Evolutionary conservation across 2,888 invertebrate species (phyloP).

Genomic region (Campopleginae sp.): DNA sequence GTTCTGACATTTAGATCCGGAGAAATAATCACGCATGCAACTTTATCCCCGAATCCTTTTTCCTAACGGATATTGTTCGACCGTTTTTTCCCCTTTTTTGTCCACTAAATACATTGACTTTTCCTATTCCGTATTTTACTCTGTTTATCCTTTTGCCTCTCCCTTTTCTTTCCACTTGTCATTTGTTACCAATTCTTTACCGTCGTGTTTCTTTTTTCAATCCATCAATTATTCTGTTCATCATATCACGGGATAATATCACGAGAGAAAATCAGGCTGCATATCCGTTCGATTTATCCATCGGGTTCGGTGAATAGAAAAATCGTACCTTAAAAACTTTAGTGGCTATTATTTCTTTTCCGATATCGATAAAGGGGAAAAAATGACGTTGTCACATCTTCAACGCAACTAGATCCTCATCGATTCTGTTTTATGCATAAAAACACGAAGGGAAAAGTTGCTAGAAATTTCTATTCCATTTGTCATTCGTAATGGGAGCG

Average conservation of each 20-base stretch:
- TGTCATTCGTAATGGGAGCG: slow-evolving; percentile 54
- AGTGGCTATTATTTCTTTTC: slow-evolving; percentile 10
- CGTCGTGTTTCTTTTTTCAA: neutral
- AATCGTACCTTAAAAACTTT: neutral
- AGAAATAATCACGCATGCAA: slow-evolving; percentile 13
- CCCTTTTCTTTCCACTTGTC: neutral
- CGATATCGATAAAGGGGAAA: slow-evolving; percentile 25
- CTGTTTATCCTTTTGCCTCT: neutral
- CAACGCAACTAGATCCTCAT: slow-evolving; percentile 32
- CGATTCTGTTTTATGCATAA: slow-evolving; percentile 8
- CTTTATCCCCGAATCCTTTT: slow-evolving; percentile 7
- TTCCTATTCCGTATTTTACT: neutral
- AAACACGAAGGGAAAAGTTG: slow-evolving; percentile 15
- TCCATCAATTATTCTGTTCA: neutral
- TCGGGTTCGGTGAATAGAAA: neutral
- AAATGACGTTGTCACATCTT: slow-evolving; percentile 36
- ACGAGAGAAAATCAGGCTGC: too few species aligned
- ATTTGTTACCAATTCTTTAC: neutral
- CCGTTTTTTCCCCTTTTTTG: neutral
- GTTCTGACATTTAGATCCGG: slow-evolving; percentile 30
- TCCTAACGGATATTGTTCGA: neutral
- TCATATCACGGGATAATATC: too few species aligned
- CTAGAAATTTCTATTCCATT: slow-evolving; percentile 53
- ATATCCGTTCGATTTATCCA: too few species aligned
- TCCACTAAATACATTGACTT: neutral